Evolutionary conservation across 1,140 invertebrate genomes (phyloP).

Genomic region (Leptoteleia sp.): DNA sequence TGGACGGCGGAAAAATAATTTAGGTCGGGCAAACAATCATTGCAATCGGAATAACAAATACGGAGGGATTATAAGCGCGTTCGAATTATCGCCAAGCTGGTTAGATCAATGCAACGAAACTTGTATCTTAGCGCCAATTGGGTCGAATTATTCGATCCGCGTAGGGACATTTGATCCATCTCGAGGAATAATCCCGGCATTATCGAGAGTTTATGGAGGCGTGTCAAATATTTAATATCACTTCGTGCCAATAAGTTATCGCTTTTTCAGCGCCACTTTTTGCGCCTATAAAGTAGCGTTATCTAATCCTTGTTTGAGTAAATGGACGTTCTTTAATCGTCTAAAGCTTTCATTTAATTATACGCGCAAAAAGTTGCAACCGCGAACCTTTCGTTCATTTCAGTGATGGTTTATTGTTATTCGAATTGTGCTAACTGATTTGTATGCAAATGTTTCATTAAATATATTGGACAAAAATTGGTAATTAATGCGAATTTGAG

Average conservation of each 20-base stretch:
- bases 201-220: conserved; percentile 40
- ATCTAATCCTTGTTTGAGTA: conserved; percentile 12
- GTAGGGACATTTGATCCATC: conserved; percentile 43
- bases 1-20: neutral
- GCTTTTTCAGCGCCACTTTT: neutral
- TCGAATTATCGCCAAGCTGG: no score
- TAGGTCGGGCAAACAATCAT: conserved; percentile 6
- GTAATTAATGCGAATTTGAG: no score
- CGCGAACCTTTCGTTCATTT: no score
- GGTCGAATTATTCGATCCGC: conserved; percentile 56
- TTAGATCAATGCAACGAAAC: conserved; percentile 11
- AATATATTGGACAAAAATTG: no score
- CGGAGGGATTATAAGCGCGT: no score
- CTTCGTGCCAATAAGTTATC: conserved; percentile 3
- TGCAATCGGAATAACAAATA: conserved; percentile 16
- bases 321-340: conserved; percentile 8
- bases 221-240: conserved; percentile 50
- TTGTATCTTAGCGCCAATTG: no score
- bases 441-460: no score
- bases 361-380: neutral
- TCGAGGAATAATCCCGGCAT: conserved; percentile 43
- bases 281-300: no score
- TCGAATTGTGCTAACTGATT: no score
- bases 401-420: no score
- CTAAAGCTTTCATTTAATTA: neutral